phyloP scores from a whole-genome alignment of 1,140 invertebrate genomes.

The Acromyrmex echinatior region DNA sequence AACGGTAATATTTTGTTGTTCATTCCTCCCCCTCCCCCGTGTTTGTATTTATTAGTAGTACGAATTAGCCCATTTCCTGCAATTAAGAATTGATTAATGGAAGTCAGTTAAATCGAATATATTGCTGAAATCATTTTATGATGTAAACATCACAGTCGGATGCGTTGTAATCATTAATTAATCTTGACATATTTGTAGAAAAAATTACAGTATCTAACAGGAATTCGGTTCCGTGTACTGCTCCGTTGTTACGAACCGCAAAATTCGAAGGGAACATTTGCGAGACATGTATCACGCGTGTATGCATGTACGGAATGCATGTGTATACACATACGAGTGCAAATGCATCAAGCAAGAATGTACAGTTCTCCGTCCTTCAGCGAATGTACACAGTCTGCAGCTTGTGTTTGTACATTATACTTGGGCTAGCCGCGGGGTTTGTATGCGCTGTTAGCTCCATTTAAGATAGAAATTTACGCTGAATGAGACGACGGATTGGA shows the following conservation, averaged over 20 bases:
- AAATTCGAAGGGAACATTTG: conserved; percentile 31
- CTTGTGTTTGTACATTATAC: conserved; percentile 23
- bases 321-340: too few relatives aligned
- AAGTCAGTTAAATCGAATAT: not conserved
- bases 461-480: conserved; percentile 30
- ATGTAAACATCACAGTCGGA: not conserved
- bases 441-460: conserved; percentile 11
- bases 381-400: not conserved
- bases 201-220: not conserved
- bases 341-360: not conserved
- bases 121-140: conserved; percentile 15
- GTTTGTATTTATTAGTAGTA: not conserved
- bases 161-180: conserved; percentile 9
- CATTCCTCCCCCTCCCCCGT: not conserved
- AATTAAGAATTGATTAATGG: not conserved
- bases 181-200: conserved; percentile 3
- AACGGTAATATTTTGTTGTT: not conserved
- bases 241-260: not conserved
- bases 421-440: conserved; percentile 23
- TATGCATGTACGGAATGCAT: not conserved
- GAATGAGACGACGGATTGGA: conserved; percentile 38
- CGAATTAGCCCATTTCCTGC: conserved; percentile 7
- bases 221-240: not conserved
- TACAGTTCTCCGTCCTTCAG: not conserved
- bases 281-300: not conserved